Base-by-base conservation (phyloP, 2,113 vertebrate species). In the Coregonus clupeaformis region DNA sequence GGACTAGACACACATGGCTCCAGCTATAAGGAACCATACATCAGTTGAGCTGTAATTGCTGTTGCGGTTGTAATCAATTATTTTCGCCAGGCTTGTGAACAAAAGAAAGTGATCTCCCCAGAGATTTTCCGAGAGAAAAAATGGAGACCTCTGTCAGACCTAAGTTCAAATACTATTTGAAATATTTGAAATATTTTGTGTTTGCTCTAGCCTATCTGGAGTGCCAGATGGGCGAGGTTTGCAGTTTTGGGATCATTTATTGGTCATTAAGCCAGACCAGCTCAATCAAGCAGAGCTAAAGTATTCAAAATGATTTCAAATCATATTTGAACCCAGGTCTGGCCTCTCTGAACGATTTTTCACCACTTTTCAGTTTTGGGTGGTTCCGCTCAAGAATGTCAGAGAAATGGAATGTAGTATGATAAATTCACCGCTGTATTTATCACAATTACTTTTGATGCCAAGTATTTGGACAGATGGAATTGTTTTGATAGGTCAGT, bases 51-150 rank as follows among this genome's bases (percentile, higher is more conserved):
- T 78, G 80, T 87, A 91, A 90, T 89, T 92, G 77, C 73, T 69
- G 83, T 74, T 69, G 72, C 45, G 42, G 82, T 92, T 92, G 91
- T 77, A 75, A 88, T 90, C 88, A 88, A 90, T 92, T 91, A 91
- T 83, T 80, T 85, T 60, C 71, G 76, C 62, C 45, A 72, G 80
- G 79, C 49, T 74, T 72, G 71, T 66, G 71, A 77, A 81, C 69
- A 72, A 86, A n/a, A n/a, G n/a, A n/a, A n/a, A 73, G 71, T 76
- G 62, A 77, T 78, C 75, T 73, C 77, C 47, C 18, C 49, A 52
- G 49, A 42, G 74, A 78, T 78, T 74, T n/a, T 64, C 57, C n/a
- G 7, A 45, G 73, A 18, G 27, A 52, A 14, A 57, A 72, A 52
- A 49, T 71, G 24, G n/a, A 11, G n/a, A 70, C 24, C 30, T 22